These are phyloP conservation scores for Microtus pennsylvanicus DNA, from an alignment of 2,113 vertebrate genomes.

Conservation along the genomic window DNA sequence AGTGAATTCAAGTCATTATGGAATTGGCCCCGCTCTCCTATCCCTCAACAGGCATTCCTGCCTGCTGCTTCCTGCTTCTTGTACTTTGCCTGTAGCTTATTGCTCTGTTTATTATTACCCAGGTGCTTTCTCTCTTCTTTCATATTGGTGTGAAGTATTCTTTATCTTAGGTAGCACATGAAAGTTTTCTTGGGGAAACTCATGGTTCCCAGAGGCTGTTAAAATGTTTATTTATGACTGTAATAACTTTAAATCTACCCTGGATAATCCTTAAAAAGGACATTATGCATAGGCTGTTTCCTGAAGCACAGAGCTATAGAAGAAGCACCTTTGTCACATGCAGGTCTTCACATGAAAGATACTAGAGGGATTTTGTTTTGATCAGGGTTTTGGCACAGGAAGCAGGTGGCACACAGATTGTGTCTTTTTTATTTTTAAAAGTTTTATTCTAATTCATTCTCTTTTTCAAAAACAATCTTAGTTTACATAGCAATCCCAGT, in stretches of 20 bases:
- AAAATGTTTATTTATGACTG: conserved; percentile 74
- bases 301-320: background rate
- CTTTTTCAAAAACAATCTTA: too few species aligned
- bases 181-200: conserved; percentile 64
- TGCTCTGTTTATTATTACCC: conserved; percentile 48
- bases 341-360: background rate
- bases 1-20: conserved; percentile 35
- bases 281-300: conserved; percentile 40
- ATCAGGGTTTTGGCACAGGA: background rate
- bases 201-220: conserved; percentile 59
- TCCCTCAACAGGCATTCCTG: background rate
- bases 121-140: background rate
- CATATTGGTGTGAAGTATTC: conserved; percentile 33
- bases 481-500: too few species aligned
- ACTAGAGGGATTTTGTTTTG: background rate
- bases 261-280: conserved; percentile 49
- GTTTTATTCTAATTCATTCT: too few species aligned
- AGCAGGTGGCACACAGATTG: background rate
- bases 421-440: background rate
- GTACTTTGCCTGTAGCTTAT: conserved; percentile 29
- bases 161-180: conserved; percentile 39
- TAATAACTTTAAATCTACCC: conserved; percentile 62
- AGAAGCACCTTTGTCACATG: conserved; percentile 17
- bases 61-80: background rate
- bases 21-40: background rate